A percentile compares a stretch with the other conserved stretches of the same genome.
Evolutionary conservation across 2,113 vertebrate species (phyloP).

Genomic region (Dipodomys merriami): DNA sequence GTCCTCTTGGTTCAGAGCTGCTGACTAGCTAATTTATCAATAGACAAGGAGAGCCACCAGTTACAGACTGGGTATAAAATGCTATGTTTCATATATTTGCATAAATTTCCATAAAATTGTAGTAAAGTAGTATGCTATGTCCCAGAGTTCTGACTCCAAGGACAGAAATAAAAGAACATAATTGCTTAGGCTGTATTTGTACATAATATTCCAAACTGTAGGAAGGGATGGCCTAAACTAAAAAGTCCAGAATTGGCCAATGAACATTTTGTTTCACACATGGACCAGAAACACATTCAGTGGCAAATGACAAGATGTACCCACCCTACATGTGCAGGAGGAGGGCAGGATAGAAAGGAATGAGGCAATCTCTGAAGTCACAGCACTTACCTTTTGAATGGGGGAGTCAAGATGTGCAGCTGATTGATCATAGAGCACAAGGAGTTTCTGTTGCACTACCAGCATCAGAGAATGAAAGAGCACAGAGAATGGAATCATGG

Average conservation of each 20-base stretch:
- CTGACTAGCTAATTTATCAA: neutral
- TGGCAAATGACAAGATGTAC: neutral
- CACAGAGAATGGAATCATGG: neutral
- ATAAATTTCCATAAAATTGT: neutral
- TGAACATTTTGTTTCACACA: neutral
- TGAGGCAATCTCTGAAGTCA: neutral
- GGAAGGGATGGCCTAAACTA: neutral
- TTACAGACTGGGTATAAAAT: neutral
- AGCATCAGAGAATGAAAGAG: neutral
- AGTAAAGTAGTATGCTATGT: neutral
- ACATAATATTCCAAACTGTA: neutral
- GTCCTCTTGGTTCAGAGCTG: neutral
- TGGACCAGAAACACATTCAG: neutral
- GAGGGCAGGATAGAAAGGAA: neutral
- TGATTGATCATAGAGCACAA: neutral
- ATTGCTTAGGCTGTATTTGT: neutral
- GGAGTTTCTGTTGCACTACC: neutral
- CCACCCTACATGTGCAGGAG: neutral
- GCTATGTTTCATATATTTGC: constrained; percentile 9
- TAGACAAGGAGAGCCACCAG: neutral
- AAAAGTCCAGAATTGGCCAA: neutral
- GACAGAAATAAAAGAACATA: constrained; percentile 24
- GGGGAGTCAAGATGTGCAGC: too few relatives aligned
- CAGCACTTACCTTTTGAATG: neutral
- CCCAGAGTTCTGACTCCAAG: neutral